Evolutionary conservation across 2,797 vertebrate genomes (phyloP), one percentile per base, ranked within the genome.

Genomic region (Neopelma chrysocephalum): DNA sequence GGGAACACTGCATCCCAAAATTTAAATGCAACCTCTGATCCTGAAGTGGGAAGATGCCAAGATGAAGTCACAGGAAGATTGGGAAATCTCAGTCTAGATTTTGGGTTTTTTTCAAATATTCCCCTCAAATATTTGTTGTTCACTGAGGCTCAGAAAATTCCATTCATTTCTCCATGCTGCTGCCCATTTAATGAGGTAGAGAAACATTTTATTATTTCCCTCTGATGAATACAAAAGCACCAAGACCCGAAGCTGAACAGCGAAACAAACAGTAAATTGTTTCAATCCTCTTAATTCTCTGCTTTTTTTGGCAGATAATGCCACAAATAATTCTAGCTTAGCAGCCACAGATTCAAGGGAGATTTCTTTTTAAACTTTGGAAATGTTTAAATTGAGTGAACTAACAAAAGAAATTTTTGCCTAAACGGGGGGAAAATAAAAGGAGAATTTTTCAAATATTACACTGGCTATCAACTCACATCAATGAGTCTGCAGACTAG

Each of bases 141-240:
- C 78, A 68, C 29, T 31, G 60, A 90, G 54, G 68, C 68, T 81
- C 62, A 90, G 79, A 89, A 94, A 95, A 94, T 90, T 82, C 83
- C 75, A 85, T 68, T 88, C 6, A 65, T 82, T 94, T 90, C 90
- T 95, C 75, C 15, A 1, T 42, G 75, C 57, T 85, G 54, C 27
- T 89, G 78, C 86, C 70, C 47, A 82, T 65, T 92, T 95, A 96
- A 95, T 77, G 93, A 95, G 81, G 64, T 51, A 92, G 48, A 93
- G 72, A 91, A 90, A 71, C 50, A 71, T 90, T 94, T 94, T 89
- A 87, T 89, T 92, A 87, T 43, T 93, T 82, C 68, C 65, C 31
- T 89, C 73, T 95, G 90, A 82, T 73, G 64, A 88, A 84, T 68
- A 88, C 6, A 87, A 81, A 92, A 91, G 75, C 71, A 89, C 27